phyloP scores from a whole-genome alignment of 2,888 invertebrate species.

The Pristionchus exspectatus region DNA sequence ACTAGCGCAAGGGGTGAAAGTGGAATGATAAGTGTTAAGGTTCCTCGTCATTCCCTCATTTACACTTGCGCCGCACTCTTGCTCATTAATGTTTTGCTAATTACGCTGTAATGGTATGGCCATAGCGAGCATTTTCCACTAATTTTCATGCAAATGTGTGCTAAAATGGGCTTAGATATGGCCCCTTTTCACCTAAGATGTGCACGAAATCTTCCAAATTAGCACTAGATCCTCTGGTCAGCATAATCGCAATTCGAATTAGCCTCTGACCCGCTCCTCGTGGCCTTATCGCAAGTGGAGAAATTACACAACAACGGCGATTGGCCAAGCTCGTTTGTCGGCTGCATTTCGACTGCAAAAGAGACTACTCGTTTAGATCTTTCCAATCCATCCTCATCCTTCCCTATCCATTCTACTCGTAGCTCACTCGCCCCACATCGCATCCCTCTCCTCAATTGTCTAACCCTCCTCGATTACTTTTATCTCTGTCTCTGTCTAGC shows the following conservation, averaged over 20 bases:
- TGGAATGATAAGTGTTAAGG: not conserved
- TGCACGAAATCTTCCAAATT: not conserved
- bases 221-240: not conserved
- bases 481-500: not conserved
- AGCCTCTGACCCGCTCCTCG: not conserved
- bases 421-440: slow-evolving; percentile 55
- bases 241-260: not conserved
- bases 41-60: not conserved
- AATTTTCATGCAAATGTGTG: not conserved
- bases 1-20: not conserved
- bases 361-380: slow-evolving; percentile 52
- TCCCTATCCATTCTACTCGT: slow-evolving; percentile 39
- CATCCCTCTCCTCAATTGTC: slow-evolving; percentile 44
- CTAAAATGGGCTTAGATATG: too few species aligned
- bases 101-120: not conserved
- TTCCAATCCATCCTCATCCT: slow-evolving; percentile 19
- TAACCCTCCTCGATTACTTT: not conserved
- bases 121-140: not conserved
- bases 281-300: not conserved
- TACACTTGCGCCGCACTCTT: not conserved
- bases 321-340: not conserved
- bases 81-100: not conserved
- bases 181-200: not conserved
- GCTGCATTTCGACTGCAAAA: not conserved
- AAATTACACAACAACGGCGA: slow-evolving; percentile 11